A percentile compares a stretch with the other conserved stretches of the same genome.
Conservation (phyloP, 2,113 vertebrate species). For the Leptobrachium leishanense region DNA sequence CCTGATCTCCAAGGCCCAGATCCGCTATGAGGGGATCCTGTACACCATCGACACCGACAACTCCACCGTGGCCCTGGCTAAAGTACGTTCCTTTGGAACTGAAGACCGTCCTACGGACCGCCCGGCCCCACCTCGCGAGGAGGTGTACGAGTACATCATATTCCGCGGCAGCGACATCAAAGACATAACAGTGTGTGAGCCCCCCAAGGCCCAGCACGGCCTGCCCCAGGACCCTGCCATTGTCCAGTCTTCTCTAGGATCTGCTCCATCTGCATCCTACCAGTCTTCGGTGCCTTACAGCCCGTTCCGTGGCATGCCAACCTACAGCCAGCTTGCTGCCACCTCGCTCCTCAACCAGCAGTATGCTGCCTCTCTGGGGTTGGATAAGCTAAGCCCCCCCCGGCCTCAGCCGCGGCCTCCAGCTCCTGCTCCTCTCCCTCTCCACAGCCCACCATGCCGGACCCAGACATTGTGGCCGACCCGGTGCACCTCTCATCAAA, state of each 20-base stretch:
- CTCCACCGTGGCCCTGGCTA: slow-evolving; percentile 91
- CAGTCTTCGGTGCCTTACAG: slow-evolving; percentile 81
- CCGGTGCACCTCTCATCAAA: slow-evolving; percentile 76
- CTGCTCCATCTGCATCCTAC: slow-evolving; percentile 75
- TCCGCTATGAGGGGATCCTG: slow-evolving; percentile 89
- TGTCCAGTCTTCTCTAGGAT: slow-evolving; percentile 88
- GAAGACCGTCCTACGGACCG: slow-evolving; percentile 91
- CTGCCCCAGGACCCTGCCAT: slow-evolving; percentile 93
- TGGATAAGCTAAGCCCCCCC: slow-evolving; percentile 86
- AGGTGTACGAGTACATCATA: slow-evolving; percentile 96
- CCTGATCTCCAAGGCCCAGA: slow-evolving; percentile 86
- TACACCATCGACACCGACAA: slow-evolving; percentile 95
- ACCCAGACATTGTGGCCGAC: slow-evolving; percentile 78
- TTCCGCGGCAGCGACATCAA: slow-evolving; percentile 96
- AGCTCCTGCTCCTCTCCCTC: slow-evolving; percentile 81
- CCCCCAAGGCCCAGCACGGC: slow-evolving; percentile 82
- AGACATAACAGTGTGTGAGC: slow-evolving; percentile 90
- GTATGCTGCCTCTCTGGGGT: slow-evolving; percentile 83
- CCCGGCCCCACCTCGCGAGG: slow-evolving; percentile 86
- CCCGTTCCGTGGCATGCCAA: slow-evolving; percentile 80
- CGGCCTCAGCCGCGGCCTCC: slow-evolving; percentile 80
- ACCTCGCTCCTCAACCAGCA: slow-evolving; percentile 87
- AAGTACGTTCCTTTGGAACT: slow-evolving; percentile 91
- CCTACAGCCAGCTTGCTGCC: slow-evolving; percentile 86
- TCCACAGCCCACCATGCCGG: slow-evolving; percentile 75